Conservation (phyloP, 2,797 vertebrate species). For the Neoniphon sammara region DNA sequence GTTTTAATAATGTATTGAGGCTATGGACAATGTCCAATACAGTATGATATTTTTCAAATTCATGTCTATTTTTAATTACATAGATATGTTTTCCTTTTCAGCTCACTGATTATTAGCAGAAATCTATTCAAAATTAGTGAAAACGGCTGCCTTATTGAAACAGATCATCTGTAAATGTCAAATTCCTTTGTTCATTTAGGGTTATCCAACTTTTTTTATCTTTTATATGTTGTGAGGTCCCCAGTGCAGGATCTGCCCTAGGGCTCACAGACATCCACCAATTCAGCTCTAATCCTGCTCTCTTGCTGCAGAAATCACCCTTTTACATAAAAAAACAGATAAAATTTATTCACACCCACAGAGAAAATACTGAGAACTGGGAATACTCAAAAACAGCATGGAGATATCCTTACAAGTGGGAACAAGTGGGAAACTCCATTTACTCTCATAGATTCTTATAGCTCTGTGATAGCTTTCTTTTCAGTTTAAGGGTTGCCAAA, state of each 20-base stretch:
- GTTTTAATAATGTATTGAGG: too few relatives aligned
- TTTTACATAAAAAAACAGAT: constrained; percentile 25
- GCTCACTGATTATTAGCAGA: too few relatives aligned
- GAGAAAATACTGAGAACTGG: constrained; percentile 2
- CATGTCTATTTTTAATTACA: too few relatives aligned
- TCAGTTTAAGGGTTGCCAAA: background rate
- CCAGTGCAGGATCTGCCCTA: constrained; percentile 1
- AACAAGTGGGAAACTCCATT: background rate
- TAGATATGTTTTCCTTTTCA: too few relatives aligned
- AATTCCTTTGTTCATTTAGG: constrained; percentile 27
- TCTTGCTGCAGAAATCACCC: constrained; percentile 9
- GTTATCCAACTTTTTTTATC: constrained; percentile 11
- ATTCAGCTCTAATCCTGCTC: constrained; percentile 37
- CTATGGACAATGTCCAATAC: too few relatives aligned
- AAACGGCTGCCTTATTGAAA: constrained; percentile 15
- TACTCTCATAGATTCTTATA: background rate
- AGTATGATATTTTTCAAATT: too few relatives aligned
- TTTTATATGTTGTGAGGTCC: constrained; percentile 10
- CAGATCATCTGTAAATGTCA: constrained; percentile 30
- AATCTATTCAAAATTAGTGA: too few relatives aligned
- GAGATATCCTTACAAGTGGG: background rate
- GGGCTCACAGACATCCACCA: constrained; percentile 24
- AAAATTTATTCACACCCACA: constrained; percentile 9
- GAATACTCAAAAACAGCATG: background rate
- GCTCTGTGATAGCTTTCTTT: too few relatives aligned